Base-by-base conservation (phyloP, 2,797 vertebrate genomes). In the Cheirogaleus major region DNA sequence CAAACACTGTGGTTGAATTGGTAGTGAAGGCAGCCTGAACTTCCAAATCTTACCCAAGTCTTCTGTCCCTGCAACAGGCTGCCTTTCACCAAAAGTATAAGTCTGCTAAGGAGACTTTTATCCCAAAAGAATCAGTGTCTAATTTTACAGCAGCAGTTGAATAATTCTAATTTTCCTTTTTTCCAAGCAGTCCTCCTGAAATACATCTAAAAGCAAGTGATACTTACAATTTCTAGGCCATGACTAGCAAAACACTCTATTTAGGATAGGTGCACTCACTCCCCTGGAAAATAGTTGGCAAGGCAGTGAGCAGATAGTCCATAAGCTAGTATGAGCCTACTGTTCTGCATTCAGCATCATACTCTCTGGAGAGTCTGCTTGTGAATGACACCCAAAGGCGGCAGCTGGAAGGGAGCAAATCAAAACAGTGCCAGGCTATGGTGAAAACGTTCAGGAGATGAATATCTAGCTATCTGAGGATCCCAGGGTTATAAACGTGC, bases 111-210 rank as follows among this genome's bases (percentile, higher is more conserved):
- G 75, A 75, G 45, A 70, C 91, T 92, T 82, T 93, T 75, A 70
- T 76, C 3, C 43, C 48, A 18, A 95, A 87, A 12, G 23, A 97
- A 87, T 84, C 2, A 32, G 67, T 85, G 35, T 55, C 20, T 57
- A 89, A 30, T 83, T 93, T 87, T 80, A 67, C 93, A 72, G 43
- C 50, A 23, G 25, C 22, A 92, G 38, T 43, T 91, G 32, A 22
- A 61, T 55, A 81, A 88, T 65, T 96, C 38, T 85, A 38, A 67
- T 96, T 91, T 55, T 18, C 1, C 35, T 92, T 94, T 92, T 94
- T 97, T 67, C 50, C 7, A 85, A 35, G 15, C 27, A 41, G 22
- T 11, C 11, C 7, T 79, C 5, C 30, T 79, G 25, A 81, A 96
- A 92, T 4, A 79, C 11, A 95, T 55, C 32, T 80, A 85, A 84